phyloP scores from a whole-genome alignment of 2,113 vertebrate genomes.

The Nannospalax galili region DNA sequence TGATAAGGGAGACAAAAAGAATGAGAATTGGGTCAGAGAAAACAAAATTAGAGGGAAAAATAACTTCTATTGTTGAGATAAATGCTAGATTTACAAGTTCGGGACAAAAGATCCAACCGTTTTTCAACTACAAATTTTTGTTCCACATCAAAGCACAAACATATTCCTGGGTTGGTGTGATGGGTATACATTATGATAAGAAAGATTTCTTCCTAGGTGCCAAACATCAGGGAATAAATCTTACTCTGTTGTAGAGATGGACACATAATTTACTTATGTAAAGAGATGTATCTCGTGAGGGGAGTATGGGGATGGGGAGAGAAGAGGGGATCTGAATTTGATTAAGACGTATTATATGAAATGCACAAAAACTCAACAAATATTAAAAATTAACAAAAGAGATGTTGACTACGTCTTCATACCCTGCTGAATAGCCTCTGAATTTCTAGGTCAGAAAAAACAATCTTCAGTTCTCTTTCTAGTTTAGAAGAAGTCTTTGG shows the following conservation, averaged over 20 bases:
- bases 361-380: no score
- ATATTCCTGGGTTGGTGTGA: background rate
- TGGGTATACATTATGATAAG: background rate
- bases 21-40: background rate
- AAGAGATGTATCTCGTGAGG: no score
- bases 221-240: background rate
- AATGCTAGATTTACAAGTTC: conserved; percentile 11
- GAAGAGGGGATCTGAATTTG: no score
- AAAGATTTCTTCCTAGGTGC: background rate
- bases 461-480: background rate
- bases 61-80: conserved; percentile 35
- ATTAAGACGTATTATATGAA: no score
- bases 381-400: no score
- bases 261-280: background rate
- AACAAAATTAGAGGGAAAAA: conserved; percentile 41
- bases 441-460: background rate
- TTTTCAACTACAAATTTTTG: conserved; percentile 64
- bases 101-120: background rate
- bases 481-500: background rate
- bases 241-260: background rate
- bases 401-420: background rate
- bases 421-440: background rate
- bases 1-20: conserved; percentile 45
- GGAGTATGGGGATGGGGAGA: no score
- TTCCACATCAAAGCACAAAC: conserved; percentile 52